A percentile compares a stretch with the other conserved stretches of the same genome.
These are phyloP conservation scores for Syrphus vitripennis DNA, from an alignment of 2,888 invertebrate genomes.

Conservation along the genomic window DNA sequence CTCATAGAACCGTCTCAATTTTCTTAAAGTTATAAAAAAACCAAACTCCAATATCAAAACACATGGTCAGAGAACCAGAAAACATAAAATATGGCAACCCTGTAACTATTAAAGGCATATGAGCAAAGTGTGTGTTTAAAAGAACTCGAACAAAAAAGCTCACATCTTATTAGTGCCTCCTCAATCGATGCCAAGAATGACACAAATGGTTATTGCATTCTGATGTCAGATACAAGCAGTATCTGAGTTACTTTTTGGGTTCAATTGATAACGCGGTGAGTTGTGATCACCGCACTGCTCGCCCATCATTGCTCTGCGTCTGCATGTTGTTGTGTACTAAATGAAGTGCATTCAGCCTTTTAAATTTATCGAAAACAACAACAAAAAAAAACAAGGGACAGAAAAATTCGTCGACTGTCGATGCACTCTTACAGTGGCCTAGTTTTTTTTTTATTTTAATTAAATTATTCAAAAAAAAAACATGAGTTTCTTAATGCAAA, in stretches of 20 bases:
- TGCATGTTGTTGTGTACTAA: not conserved
- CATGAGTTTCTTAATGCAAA: not conserved
- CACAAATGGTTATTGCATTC: constrained; percentile 68
- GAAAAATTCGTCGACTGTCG: no score
- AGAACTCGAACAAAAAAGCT: constrained; percentile 2
- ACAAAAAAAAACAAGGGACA: not conserved
- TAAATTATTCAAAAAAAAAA: constrained; percentile 6
- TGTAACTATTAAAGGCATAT: not conserved
- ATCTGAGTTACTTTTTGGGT: constrained; percentile 35
- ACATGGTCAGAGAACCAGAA: no score
- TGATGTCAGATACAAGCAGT: constrained; percentile 61
- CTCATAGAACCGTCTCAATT: no score
- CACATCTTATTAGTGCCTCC: constrained; percentile 21
- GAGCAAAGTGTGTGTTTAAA: not conserved
- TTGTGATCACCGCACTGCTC: not conserved
- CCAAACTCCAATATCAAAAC: no score
- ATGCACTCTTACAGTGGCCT: constrained; percentile 20
- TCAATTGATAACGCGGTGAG: constrained; percentile 22
- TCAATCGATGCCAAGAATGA: constrained; percentile 46
- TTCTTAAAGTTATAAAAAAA: no score
- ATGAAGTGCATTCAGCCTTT: constrained; percentile 20
- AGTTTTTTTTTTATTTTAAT: not conserved
- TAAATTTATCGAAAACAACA: not conserved
- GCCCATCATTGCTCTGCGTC: not conserved
- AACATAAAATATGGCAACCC: not conserved